Evolutionary conservation across 2,888 invertebrate genomes (phyloP).

Genomic region (Melolontha melolontha): DNA sequence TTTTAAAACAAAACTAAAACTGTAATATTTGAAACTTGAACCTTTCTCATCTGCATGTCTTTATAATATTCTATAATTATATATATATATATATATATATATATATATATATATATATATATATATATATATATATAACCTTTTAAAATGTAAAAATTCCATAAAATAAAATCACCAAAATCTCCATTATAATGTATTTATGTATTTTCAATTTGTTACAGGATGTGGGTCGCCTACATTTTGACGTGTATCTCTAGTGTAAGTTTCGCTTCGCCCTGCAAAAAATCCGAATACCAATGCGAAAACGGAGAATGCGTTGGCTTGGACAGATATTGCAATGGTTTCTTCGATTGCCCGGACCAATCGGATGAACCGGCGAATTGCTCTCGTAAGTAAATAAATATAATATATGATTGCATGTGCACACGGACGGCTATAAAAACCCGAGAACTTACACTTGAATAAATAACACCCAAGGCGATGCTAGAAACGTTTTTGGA

Average conservation of each 20-base stretch:
- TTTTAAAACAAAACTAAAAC: too few species aligned
- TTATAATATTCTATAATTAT: too few species aligned
- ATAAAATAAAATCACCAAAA: too few species aligned
- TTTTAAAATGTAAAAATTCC: too few species aligned
- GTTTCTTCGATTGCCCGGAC: constrained; percentile 82
- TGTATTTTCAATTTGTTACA: constrained; percentile 17
- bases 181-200: too few species aligned
- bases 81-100: too few species aligned
- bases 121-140: too few species aligned
- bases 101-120: too few species aligned
- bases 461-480: constrained; percentile 5
- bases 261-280: constrained; percentile 51
- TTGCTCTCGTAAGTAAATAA: constrained; percentile 79
- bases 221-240: constrained; percentile 13
- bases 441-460: not conserved
- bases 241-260: constrained; percentile 6
- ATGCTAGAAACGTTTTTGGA: not conserved
- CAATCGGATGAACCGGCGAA: constrained; percentile 80
- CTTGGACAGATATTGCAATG: constrained; percentile 82
- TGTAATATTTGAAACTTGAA: too few species aligned
- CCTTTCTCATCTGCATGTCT: too few species aligned
- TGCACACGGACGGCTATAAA: not conserved
- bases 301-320: constrained; percentile 73
- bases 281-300: constrained; percentile 67
- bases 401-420: constrained; percentile 7